phyloP scores from a whole-genome alignment of 2,113 vertebrate genomes.

The Falcunculus frontatus region DNA sequence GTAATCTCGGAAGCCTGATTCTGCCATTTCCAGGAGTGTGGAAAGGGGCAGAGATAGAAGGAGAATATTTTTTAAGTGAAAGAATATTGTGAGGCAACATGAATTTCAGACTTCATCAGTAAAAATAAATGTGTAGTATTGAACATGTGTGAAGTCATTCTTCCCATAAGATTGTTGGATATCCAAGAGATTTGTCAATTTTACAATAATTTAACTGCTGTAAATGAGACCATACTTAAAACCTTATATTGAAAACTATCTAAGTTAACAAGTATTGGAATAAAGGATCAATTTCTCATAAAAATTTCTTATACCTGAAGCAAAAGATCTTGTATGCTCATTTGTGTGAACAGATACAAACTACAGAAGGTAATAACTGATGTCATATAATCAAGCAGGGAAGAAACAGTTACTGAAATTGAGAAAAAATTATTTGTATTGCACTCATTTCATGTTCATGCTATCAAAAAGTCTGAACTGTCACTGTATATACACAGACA shows the following conservation, averaged over 20 bases:
- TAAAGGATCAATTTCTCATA: background rate
- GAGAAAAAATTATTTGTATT: background rate
- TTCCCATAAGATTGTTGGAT: background rate
- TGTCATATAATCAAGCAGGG: background rate
- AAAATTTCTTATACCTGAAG: background rate
- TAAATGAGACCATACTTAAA: background rate
- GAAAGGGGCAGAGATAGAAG: background rate
- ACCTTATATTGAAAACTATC: background rate
- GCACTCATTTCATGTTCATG: background rate
- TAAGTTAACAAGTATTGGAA: background rate
- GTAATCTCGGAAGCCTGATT: background rate
- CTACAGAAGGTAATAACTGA: background rate
- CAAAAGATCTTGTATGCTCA: background rate
- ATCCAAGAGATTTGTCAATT: background rate
- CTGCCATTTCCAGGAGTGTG: background rate
- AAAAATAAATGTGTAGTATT: background rate
- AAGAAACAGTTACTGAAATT: background rate
- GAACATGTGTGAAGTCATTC: background rate
- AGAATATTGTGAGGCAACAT: background rate
- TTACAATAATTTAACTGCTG: background rate
- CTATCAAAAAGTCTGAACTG: background rate
- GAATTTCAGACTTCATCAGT: background rate
- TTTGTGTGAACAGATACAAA: background rate
- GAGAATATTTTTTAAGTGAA: background rate
- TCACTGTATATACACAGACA: background rate